phyloP scores from a whole-genome alignment of 2,113 vertebrate genomes.

The Sylvilagus bachmani region DNA sequence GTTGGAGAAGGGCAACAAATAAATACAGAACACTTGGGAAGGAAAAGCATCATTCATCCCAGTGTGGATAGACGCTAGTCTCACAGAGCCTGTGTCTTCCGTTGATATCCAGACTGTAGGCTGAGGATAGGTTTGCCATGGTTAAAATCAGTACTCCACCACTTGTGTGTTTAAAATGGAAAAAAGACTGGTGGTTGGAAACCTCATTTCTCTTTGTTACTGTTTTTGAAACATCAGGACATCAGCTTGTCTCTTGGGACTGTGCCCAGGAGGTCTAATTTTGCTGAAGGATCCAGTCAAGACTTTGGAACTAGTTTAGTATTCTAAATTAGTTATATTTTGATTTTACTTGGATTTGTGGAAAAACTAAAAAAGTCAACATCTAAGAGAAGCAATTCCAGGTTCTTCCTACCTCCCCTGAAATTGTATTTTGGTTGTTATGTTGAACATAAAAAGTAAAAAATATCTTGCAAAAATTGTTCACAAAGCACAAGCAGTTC shows the following conservation, averaged over 20 bases:
- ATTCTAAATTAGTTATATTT: slow-evolving; percentile 81
- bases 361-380: slow-evolving; percentile 74
- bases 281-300: slow-evolving; percentile 80
- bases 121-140: slow-evolving; percentile 56
- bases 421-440: slow-evolving; percentile 79
- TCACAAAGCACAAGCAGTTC: slow-evolving; percentile 34
- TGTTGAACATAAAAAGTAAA: slow-evolving; percentile 70
- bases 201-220: slow-evolving; percentile 77
- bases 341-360: slow-evolving; percentile 82
- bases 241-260: slow-evolving; percentile 81
- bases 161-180: slow-evolving; percentile 72
- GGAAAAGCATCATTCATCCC: slow-evolving; percentile 55
- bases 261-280: slow-evolving; percentile 80
- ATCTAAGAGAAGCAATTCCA: slow-evolving; percentile 73
- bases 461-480: slow-evolving; percentile 73
- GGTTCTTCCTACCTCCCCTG: slow-evolving; percentile 77
- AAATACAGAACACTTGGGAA: slow-evolving; percentile 49
- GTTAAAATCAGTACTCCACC: slow-evolving; percentile 77
- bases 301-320: slow-evolving; percentile 76
- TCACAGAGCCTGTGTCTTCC: slow-evolving; percentile 44
- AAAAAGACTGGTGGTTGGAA: slow-evolving; percentile 77
- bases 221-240: slow-evolving; percentile 84
- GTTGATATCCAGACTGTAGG: slow-evolving; percentile 62
- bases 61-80: slow-evolving; percentile 31
- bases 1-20: background rate